These are phyloP conservation scores for Syngnathus floridae DNA, from an alignment of 2,113 vertebrate genomes.

Conservation along the genomic window DNA sequence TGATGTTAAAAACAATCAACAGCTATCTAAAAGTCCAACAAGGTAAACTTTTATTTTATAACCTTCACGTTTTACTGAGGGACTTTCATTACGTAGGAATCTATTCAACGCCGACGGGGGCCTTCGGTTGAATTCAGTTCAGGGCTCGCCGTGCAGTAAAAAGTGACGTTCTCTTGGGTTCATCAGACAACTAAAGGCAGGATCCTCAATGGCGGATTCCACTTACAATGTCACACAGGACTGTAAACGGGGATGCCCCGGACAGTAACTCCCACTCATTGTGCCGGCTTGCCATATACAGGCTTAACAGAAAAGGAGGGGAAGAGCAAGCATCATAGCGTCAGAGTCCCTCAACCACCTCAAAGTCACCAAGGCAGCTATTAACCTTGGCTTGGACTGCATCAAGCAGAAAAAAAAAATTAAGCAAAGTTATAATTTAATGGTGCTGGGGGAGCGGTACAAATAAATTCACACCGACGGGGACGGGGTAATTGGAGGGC, in stretches of 20 bases:
- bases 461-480: constrained; percentile 72
- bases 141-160: constrained; percentile 58
- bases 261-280: constrained; percentile 64
- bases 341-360: constrained; percentile 62
- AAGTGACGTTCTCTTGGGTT: constrained; percentile 61
- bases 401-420: constrained; percentile 56
- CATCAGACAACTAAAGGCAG: constrained; percentile 61
- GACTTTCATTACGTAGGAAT: constrained; percentile 58
- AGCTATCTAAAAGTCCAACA: constrained; percentile 26
- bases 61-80: constrained; percentile 28
- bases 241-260: constrained; percentile 61
- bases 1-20: constrained; percentile 25
- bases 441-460: constrained; percentile 64
- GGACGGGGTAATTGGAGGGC: constrained; percentile 74
- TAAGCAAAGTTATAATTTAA: constrained; percentile 78
- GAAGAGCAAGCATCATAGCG: constrained; percentile 37
- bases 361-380: constrained; percentile 68
- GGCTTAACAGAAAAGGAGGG: constrained; percentile 45
- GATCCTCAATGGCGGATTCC: constrained; percentile 57
- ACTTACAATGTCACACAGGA: constrained; percentile 60
- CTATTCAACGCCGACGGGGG: constrained; percentile 41
- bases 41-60: constrained; percentile 44
- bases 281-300: constrained; percentile 55
- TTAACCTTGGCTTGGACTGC: constrained; percentile 75
- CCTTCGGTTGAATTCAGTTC: constrained; percentile 50